Percentiles rank a stretch among this genome's conserved stretches.
Conservation (phyloP, 2,797 vertebrate genomes). For the Gymnoscopelus microlampas region DNA sequence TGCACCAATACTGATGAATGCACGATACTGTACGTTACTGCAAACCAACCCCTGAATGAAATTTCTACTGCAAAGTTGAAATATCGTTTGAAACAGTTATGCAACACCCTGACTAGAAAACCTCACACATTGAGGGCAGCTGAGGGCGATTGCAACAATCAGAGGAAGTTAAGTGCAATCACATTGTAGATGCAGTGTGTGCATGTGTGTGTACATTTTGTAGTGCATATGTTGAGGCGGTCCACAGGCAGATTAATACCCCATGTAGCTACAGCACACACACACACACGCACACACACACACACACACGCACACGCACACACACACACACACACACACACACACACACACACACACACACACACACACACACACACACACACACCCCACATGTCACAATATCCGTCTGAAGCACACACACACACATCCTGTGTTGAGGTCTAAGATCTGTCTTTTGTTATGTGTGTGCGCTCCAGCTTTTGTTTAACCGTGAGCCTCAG, state of each 20-base stretch:
- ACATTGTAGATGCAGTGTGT: conserved; percentile 17
- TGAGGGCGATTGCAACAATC: conserved; percentile 50
- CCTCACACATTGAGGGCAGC: conserved; percentile 21
- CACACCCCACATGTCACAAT: conserved; percentile 17
- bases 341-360: conserved; percentile 21
- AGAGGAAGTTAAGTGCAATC: conserved; percentile 48
- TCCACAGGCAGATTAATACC: conserved; percentile 26
- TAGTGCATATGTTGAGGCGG: conserved; percentile 35
- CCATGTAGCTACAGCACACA: neutral
- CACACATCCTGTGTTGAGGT: conserved; percentile 51
- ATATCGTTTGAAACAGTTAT: too few species aligned
- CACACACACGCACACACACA: conserved; percentile 18
- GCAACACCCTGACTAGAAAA: too few species aligned
- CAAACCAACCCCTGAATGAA: too few species aligned
- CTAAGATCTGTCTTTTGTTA: conserved; percentile 45
- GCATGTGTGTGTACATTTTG: conserved; percentile 9
- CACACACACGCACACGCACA: conserved; percentile 26
- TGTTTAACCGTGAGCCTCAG: conserved; percentile 60
- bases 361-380: conserved; percentile 25
- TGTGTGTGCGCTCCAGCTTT: conserved; percentile 46
- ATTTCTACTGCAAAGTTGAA: too few species aligned
- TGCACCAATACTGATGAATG: too few species aligned
- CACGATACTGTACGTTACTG: too few species aligned
- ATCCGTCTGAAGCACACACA: conserved; percentile 26
- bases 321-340: conserved; percentile 16